phyloP scores from a whole-genome alignment of 2,797 vertebrate species.

The Hippopotamyrus pictus region DNA sequence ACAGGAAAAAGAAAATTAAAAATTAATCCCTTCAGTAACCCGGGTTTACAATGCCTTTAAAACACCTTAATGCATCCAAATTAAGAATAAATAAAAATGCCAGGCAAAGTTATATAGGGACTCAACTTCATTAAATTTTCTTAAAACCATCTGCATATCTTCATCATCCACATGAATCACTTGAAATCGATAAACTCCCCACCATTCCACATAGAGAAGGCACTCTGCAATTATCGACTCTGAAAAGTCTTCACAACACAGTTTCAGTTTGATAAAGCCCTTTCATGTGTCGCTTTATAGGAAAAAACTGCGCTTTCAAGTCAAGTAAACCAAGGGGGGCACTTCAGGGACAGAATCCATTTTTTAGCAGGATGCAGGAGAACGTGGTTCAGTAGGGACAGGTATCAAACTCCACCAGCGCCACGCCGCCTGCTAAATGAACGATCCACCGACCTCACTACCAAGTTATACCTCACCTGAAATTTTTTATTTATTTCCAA shows the following conservation, averaged over 20 bases:
- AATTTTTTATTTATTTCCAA: not conserved
- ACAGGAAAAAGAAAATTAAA: not conserved
- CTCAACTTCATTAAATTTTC: not conserved
- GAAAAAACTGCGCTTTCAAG: not conserved
- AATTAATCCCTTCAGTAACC: not conserved
- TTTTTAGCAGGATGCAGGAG: not conserved
- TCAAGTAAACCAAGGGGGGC: not conserved
- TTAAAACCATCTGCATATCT: not conserved
- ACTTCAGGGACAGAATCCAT: not conserved
- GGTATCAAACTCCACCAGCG: not conserved
- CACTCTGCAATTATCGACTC: slow-evolving; percentile 20
- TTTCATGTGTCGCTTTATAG: not conserved
- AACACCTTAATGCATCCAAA: not conserved
- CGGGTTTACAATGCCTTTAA: not conserved
- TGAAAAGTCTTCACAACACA: not conserved
- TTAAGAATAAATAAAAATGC: slow-evolving; percentile 14
- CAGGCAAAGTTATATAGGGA: not conserved
- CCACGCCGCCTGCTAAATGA: not conserved
- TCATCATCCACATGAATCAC: not conserved
- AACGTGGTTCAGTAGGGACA: not conserved
- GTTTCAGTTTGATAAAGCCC: slow-evolving; percentile 10
- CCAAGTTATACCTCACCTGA: not conserved
- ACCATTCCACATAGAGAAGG: slow-evolving; percentile 18
- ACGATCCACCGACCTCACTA: not conserved
- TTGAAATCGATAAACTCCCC: slow-evolving; percentile 1